These are phyloP conservation scores for Apodemia zela DNA, from an alignment of 2,888 invertebrate genomes.

Conservation along the genomic window DNA sequence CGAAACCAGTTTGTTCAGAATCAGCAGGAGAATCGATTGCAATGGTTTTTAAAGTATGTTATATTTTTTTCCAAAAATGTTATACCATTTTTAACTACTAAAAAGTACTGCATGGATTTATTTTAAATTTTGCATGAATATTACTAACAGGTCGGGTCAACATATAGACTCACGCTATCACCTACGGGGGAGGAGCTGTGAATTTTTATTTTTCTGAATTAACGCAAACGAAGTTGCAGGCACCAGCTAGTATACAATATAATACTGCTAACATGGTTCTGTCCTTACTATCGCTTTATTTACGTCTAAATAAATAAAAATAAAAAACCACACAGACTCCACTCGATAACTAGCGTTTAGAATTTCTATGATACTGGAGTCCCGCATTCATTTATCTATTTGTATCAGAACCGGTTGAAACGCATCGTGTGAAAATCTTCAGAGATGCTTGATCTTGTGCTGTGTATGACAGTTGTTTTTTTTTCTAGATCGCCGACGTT, in stretches of 20 bases:
- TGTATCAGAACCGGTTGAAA: conserved; percentile 55
- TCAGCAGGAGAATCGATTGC: no score
- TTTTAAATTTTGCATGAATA: no score
- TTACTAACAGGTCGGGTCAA: no score
- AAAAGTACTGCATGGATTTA: no score
- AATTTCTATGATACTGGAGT: conserved; percentile 30
- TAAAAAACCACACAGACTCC: background rate
- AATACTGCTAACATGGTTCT: background rate
- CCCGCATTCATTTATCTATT: conserved; percentile 39
- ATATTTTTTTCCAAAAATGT: no score
- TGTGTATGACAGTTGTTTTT: conserved; percentile 34
- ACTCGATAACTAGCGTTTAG: conserved; percentile 10
- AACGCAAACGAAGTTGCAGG: background rate
- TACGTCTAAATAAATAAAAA: conserved; percentile 1
- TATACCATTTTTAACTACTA: no score
- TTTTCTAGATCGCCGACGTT: conserved; percentile 21
- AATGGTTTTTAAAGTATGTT: no score
- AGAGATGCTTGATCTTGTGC: conserved; percentile 26
- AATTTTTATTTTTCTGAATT: no score
- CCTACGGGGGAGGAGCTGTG: no score
- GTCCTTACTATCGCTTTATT: background rate
- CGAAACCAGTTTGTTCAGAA: no score
- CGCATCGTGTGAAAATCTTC: conserved; percentile 61
- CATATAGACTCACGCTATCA: no score
- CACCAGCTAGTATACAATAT: background rate